Percentiles rank a stretch among this genome's conserved stretches.
Evolutionary conservation across 1,140 invertebrate genomes (phyloP).

Genomic region (Globodera rostochiensis): DNA sequence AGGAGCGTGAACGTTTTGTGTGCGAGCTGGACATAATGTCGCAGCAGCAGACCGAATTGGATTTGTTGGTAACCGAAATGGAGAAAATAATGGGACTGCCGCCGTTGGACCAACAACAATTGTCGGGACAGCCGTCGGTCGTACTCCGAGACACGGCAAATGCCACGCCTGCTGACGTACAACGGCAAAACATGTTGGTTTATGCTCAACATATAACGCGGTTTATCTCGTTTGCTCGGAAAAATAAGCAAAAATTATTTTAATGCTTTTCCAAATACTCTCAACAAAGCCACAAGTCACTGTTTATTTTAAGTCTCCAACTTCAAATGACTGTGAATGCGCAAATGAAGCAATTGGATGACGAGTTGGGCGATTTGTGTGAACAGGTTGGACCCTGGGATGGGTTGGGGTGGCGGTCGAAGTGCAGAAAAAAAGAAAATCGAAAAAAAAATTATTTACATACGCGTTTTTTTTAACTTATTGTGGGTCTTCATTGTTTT

Average conservation of each 20-base stretch:
- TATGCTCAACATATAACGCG: slow-evolving; percentile 1
- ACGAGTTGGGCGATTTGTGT: slow-evolving; percentile 37
- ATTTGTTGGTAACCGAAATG: slow-evolving; percentile 29
- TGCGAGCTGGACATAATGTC: slow-evolving; percentile 39
- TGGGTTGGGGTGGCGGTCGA: too few species aligned
- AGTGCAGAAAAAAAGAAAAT: too few species aligned
- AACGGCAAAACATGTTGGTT: slow-evolving; percentile 39
- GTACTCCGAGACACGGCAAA: background rate
- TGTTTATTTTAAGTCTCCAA: slow-evolving; percentile 27
- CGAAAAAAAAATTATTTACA: background rate
- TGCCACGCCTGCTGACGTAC: slow-evolving; percentile 32
- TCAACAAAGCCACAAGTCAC: background rate
- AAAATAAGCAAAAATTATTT: background rate
- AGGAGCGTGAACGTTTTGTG: slow-evolving; percentile 38
- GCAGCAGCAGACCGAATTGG: slow-evolving; percentile 38
- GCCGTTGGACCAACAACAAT: slow-evolving; percentile 11
- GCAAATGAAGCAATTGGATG: slow-evolving; percentile 41
- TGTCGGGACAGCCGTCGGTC: slow-evolving; percentile 20
- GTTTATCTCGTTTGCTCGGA: background rate
- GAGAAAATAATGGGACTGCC: slow-evolving; percentile 28
- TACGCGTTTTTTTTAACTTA: background rate
- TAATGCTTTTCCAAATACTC: slow-evolving; percentile 19
- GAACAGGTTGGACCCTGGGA: slow-evolving; percentile 26
- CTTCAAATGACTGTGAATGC: slow-evolving; percentile 38
- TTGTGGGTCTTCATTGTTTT: background rate